phyloP scores from a whole-genome alignment of 2,113 vertebrate genomes.

The Ia io region DNA sequence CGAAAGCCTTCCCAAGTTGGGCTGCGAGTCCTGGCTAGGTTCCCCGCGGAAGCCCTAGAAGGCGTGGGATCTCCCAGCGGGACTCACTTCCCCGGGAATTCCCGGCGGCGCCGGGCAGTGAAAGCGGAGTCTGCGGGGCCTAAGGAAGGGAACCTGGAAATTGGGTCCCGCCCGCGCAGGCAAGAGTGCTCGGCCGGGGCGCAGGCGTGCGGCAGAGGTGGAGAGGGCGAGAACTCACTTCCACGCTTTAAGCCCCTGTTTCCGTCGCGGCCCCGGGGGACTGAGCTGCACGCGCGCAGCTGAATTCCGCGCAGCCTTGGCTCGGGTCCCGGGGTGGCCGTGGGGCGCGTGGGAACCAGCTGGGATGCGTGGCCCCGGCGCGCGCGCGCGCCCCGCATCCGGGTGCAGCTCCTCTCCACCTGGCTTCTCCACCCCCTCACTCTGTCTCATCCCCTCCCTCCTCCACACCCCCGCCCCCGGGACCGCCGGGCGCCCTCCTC shows the following conservation, averaged over 20 bases:
- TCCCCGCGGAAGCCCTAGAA: not conserved
- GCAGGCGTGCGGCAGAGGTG: not conserved
- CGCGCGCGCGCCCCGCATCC: slow-evolving; percentile 21
- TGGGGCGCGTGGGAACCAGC: slow-evolving; percentile 72
- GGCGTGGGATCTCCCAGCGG: not conserved
- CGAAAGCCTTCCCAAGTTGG: slow-evolving; percentile 12
- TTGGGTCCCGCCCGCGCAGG: not conserved
- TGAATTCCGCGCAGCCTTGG: not conserved
- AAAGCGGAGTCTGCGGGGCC: not conserved
- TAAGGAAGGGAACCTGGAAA: not conserved
- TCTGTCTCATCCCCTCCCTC: slow-evolving; percentile 67
- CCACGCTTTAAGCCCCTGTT: not conserved
- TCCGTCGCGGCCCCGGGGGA: not conserved
- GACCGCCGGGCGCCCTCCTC: slow-evolving; percentile 68
- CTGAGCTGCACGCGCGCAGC: not conserved
- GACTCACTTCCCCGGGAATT: not conserved
- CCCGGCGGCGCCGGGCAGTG: not conserved
- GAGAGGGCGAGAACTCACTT: not conserved
- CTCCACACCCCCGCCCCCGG: slow-evolving; percentile 64
- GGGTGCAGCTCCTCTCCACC: slow-evolving; percentile 6
- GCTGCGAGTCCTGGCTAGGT: not conserved
- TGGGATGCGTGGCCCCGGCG: not conserved
- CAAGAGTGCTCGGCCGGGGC: not conserved
- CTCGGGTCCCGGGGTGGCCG: not conserved
- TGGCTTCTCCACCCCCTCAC: slow-evolving; percentile 51